Conservation (phyloP, 2,888 invertebrate genomes). For the Amiota communis region DNA sequence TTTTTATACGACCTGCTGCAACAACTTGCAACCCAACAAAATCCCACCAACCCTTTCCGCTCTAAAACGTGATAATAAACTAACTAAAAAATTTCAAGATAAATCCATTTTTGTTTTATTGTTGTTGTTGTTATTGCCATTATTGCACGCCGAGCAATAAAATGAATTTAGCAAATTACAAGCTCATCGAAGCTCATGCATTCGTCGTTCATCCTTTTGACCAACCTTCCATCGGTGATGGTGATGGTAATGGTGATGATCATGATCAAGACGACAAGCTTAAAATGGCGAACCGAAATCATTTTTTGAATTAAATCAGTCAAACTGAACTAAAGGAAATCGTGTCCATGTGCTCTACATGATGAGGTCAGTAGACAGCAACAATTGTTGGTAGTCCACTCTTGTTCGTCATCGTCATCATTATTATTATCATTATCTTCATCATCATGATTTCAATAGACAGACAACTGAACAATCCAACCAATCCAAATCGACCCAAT, state of each 20-base stretch:
- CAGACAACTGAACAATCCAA: constrained; percentile 25
- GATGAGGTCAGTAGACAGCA: constrained; percentile 16
- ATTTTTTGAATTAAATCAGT: constrained; percentile 66
- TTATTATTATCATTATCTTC: constrained; percentile 11
- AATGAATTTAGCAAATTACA: constrained; percentile 66
- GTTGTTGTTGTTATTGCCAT: constrained; percentile 41
- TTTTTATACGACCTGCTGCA: constrained; percentile 40
- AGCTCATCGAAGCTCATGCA: constrained; percentile 49
- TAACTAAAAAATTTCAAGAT: constrained; percentile 59
- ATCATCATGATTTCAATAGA: constrained; percentile 15
- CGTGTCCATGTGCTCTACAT: constrained; percentile 25
- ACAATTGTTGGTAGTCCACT: constrained; percentile 12
- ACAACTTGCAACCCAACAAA: constrained; percentile 31
- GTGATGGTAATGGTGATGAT: background rate
- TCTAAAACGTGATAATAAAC: constrained; percentile 58
- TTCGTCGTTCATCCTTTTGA: background rate
- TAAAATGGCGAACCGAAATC: background rate
- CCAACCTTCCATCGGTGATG: too few relatives aligned
- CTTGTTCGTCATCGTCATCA: background rate
- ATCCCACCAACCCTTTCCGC: constrained; percentile 28
- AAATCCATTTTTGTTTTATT: constrained; percentile 27
- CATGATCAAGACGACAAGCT: background rate
- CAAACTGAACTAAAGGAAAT: constrained; percentile 51
- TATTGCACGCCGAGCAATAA: constrained; percentile 66
- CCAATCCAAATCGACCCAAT: constrained; percentile 12